Conservation (phyloP, 2,888 invertebrate species). For the Pristionchus japonicus region DNA sequence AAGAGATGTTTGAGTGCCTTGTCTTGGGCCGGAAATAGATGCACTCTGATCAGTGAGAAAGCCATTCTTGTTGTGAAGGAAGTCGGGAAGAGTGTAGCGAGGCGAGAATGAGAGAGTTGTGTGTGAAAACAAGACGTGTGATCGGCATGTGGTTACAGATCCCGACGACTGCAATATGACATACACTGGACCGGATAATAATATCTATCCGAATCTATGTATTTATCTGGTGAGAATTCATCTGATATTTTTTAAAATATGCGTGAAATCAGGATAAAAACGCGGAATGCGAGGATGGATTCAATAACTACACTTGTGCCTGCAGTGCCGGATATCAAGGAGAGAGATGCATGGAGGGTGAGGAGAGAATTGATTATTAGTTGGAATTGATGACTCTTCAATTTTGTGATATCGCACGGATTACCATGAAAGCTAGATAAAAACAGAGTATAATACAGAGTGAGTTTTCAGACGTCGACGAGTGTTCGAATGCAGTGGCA, state of each 20-base stretch:
- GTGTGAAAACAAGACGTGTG: too few relatives aligned
- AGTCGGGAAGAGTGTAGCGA: background rate
- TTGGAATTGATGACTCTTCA: too few relatives aligned
- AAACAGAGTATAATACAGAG: background rate
- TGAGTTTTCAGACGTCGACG: background rate
- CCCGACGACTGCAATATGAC: slow-evolving; percentile 2
- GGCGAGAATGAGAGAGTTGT: background rate
- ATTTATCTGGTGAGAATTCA: background rate
- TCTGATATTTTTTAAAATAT: background rate
- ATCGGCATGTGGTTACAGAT: too few relatives aligned
- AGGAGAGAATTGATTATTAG: background rate
- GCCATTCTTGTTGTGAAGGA: background rate
- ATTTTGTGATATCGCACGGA: too few relatives aligned
- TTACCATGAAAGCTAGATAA: too few relatives aligned
- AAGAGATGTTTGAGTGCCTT: background rate
- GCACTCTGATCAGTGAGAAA: background rate
- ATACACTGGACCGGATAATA: background rate
- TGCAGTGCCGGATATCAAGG: background rate
- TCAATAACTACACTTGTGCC: background rate
- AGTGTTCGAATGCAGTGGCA: background rate
- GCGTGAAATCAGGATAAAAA: background rate
- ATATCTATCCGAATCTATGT: background rate
- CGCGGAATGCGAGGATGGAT: slow-evolving; percentile 19
- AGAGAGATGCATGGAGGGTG: background rate
- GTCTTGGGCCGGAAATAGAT: background rate